Evolutionary conservation across 2,888 invertebrate species (phyloP), one percentile per base, ranked within the genome.

Genomic region (Volucella zonaria): DNA sequence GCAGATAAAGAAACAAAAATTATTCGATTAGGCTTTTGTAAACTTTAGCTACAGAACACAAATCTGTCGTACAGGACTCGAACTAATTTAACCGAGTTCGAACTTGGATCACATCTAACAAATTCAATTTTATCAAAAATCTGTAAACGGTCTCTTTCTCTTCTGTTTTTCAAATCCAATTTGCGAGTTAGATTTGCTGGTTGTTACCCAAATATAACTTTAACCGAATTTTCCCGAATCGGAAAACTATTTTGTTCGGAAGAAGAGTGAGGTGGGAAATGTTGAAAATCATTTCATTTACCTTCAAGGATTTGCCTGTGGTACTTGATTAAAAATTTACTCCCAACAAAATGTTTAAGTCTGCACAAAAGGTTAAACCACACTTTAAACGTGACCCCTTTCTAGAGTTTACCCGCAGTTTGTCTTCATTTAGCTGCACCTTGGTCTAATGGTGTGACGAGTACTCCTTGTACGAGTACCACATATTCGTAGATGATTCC

Each of bases 321-420:
- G 76, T 49, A 59, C 73, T 81, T 77, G 73, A 81, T 80, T 68
- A 81, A 77, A 81, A 77, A 68, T 81, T 42, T 52, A 73, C 71
- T 6, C 6, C 31, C 1, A 80, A 61, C 68, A 68, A 73, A 59
- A 73, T 47, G 62, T 62, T 62, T 62, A 77, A 70, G 52, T 59
- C 51, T 56, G 45, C 38, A 38, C 66, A 47, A 61, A 85, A 85
- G 83, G 85, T 85, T 85, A 85, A 85, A 81, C 81, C 76, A 81
- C 85, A 85, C 81, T 85, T 85, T 81, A 81, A 85, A 85, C 68
- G 81, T 85, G 81, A 81, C 81, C 85, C 85, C 81, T 77, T 85
- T 81, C 71, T 52, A 51, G 23, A 76, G 67, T 76, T 62, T 31
- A 31, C 31, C 6, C 4, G 6, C 6, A 80, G 79, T 61, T 85